Conservation (phyloP, 2,888 invertebrate species). For the Drosophila ezoana region DNA sequence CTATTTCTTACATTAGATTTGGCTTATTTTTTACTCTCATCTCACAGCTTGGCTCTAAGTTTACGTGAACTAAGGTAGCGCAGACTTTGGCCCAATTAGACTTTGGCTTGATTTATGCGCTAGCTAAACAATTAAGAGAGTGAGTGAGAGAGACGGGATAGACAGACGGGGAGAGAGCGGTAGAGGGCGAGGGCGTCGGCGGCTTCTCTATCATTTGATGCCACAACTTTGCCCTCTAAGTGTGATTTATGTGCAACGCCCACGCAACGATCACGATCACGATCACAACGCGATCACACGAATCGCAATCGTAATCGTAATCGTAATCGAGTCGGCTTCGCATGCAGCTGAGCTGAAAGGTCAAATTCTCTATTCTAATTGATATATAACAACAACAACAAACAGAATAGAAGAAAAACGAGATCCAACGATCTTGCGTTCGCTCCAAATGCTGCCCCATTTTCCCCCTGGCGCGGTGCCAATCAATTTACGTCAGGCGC, state of each 20-base stretch:
- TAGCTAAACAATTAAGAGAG: conserved; percentile 62
- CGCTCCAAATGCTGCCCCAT: conserved; percentile 40
- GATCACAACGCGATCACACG: background rate
- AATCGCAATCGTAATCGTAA: conserved; percentile 18
- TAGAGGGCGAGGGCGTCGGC: background rate
- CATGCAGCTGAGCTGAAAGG: conserved; percentile 33
- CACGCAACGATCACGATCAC: conserved; percentile 56
- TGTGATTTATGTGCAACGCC: conserved; percentile 72
- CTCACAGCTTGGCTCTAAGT: conserved; percentile 1
- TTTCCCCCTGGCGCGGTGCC: conserved; percentile 63
- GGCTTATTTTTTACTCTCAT: too few species aligned
- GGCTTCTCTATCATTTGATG: conserved; percentile 31
- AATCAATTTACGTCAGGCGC: conserved; percentile 67
- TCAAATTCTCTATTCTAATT: conserved; percentile 73
- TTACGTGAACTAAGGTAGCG: conserved; percentile 45
- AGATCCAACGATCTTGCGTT: conserved; percentile 10
- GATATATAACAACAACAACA: conserved; percentile 16
- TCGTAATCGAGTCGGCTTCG: conserved; percentile 6
- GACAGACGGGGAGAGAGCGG: background rate
- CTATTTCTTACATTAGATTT: too few species aligned
- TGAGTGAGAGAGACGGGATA: background rate
- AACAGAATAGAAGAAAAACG: background rate
- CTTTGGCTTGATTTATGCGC: conserved; percentile 42
- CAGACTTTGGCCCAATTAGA: conserved; percentile 48
- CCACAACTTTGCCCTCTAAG: conserved; percentile 40